Conservation (phyloP, 2,888 invertebrate genomes). For the Beris chalybata region DNA sequence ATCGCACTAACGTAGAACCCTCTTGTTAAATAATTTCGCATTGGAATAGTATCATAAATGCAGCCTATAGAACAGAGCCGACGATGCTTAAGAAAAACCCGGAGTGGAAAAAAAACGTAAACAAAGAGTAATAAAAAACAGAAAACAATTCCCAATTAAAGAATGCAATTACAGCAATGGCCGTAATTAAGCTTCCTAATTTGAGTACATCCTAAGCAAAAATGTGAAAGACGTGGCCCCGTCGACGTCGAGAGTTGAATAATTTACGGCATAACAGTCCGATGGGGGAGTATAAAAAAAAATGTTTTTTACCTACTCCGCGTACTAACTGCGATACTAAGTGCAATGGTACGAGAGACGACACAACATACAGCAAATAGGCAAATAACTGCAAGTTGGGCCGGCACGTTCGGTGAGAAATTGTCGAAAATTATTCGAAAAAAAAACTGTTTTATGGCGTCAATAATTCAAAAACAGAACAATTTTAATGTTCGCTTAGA, state of each 20-base stretch:
- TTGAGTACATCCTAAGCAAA: conserved; percentile 40
- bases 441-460: conserved; percentile 32
- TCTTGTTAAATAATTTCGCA: not conserved
- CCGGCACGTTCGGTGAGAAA: conserved; percentile 34
- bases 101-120: conserved; percentile 17
- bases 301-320: too few relatives aligned
- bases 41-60: too few relatives aligned
- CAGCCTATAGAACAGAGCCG: too few relatives aligned
- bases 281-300: too few relatives aligned
- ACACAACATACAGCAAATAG: not conserved
- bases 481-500: conserved; percentile 28
- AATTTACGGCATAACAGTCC: too few relatives aligned
- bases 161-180: conserved; percentile 41
- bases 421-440: conserved; percentile 22
- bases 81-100: not conserved
- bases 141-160: conserved; percentile 41
- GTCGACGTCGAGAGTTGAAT: too few relatives aligned
- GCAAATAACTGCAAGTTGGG: not conserved
- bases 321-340: too few relatives aligned
- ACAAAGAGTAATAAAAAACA: conserved; percentile 40
- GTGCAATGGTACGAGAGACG: not conserved
- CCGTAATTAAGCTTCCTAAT: conserved; percentile 41
- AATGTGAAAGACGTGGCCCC: conserved; percentile 32
- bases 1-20: conserved; percentile 5
- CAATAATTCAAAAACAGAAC: conserved; percentile 37